Base-by-base conservation (phyloP, 2,888 invertebrate species). In the Liodrosophila aerea region DNA sequence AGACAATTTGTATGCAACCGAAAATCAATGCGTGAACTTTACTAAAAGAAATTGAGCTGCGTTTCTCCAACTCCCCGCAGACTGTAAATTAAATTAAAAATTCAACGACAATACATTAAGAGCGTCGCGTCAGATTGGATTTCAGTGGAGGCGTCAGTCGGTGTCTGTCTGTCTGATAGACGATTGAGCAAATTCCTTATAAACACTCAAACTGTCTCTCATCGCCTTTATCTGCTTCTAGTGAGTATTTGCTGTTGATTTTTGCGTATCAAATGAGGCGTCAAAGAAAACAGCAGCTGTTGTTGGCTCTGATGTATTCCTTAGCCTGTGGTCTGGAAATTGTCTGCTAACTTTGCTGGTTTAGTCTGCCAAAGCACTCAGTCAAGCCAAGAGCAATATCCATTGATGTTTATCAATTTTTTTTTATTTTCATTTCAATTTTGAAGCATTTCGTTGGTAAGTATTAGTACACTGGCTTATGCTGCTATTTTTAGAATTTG, bases 21-120 rank as follows among this genome's bases (percentile, higher is more conserved):
- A 40, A 72, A 74, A 66, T 73, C 72, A 68, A 54, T 56, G 63
- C 53, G 61, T 43, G 43, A 53, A 63, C 57, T 75, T 75, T 72
- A 69, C 72, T 76, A 72, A 72, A 74, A 61, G 46, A 74, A 76
- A 76, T 76, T 75, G 76, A 49, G 52, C 66, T 45, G 57, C 29
- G 1, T 9, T 18, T 39, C 39, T 16, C 39, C 11, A 11, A 9
- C 15, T 8, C 15, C n/a, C 15, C 30, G 59, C 71, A 68, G 61
- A 54, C 58, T 64, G 71, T 56, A 73, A 75, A 76, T 76, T 76
- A 76, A 77, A 77, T 77, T 76, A 75, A 77, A 76, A 76, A 75
- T 71, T 77, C 77, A 75, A 77, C 73, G 71, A 52, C 49, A 72
- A 37, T 47, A 36, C 65, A 76, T 76, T 76, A 73, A 52, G 61